Conservation (phyloP, 2,113 vertebrate species). For the Monarcha castaneiventris region DNA sequence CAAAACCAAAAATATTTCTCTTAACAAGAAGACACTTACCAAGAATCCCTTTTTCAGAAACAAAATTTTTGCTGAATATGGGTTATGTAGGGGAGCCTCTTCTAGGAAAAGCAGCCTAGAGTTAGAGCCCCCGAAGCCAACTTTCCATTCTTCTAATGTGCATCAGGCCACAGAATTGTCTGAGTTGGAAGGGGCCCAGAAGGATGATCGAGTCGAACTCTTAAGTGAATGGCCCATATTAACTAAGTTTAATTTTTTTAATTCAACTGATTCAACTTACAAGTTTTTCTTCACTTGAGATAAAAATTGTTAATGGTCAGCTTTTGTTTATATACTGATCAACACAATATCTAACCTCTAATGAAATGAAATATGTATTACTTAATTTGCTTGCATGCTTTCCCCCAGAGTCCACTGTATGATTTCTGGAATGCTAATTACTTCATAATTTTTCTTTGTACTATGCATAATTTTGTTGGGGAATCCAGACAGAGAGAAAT, state of each 20-base stretch:
- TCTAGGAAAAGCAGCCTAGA: neutral
- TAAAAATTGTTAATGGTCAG: neutral
- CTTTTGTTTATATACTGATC: neutral
- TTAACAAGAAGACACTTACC: neutral
- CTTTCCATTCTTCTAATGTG: neutral
- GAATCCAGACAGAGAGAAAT: neutral
- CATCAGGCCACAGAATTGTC: neutral
- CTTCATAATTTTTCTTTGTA: neutral
- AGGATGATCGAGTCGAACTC: accelerated
- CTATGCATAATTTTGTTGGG: neutral
- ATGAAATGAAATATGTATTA: neutral
- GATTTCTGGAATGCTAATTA: neutral
- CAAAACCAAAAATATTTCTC: neutral
- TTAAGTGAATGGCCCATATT: neutral
- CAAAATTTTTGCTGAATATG: neutral
- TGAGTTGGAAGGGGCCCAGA: neutral
- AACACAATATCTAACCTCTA: neutral
- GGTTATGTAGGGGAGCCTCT: neutral
- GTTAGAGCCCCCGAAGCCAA: neutral
- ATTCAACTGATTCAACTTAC: neutral
- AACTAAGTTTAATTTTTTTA: neutral
- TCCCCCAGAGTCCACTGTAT: neutral
- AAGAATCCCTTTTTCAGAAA: neutral
- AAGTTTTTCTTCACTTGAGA: neutral
- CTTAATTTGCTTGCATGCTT: neutral